A percentile compares a stretch with the other conserved stretches of the same genome.
Conservation (phyloP, 2,888 invertebrate genomes). For the Fabriciana adippe region DNA sequence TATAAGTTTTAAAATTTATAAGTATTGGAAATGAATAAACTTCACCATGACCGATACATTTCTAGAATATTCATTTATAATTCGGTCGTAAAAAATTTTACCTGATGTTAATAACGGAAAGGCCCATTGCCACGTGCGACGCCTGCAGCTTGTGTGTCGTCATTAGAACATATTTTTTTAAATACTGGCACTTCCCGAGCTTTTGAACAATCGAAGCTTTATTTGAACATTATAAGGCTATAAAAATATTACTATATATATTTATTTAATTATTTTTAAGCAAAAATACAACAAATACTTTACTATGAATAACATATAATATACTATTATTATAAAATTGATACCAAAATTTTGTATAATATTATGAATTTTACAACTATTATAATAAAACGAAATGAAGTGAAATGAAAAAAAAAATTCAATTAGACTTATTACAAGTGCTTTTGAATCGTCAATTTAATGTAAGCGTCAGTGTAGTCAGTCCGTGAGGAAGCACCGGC, state of each 20-base stretch:
- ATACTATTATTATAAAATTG: too few relatives aligned
- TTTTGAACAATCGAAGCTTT: conserved; percentile 17
- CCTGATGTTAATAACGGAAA: conserved; percentile 77
- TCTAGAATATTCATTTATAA: conserved; percentile 67
- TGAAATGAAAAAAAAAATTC: too few relatives aligned
- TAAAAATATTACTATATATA: not conserved
- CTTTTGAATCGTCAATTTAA: too few relatives aligned
- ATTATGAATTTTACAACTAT: too few relatives aligned
- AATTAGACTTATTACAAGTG: too few relatives aligned
- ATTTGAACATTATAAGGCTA: conserved; percentile 18
- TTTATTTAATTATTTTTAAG: too few relatives aligned
- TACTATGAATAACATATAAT: too few relatives aligned
- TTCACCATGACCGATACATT: conserved; percentile 53
- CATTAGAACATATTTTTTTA: conserved; percentile 35
- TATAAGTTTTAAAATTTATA: not conserved
- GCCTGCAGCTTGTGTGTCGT: conserved; percentile 64
- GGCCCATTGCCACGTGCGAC: conserved; percentile 77
- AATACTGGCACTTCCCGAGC: conserved; percentile 27
- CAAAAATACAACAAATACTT: too few relatives aligned
- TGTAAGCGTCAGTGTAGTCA: too few relatives aligned
- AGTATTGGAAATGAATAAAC: conserved; percentile 41
- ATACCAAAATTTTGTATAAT: too few relatives aligned
- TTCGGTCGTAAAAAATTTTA: conserved; percentile 72
- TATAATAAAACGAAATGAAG: too few relatives aligned
- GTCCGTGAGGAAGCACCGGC: too few relatives aligned